Evolutionary conservation across 2,113 vertebrate species (phyloP).

Genomic region (Hydrolagus affinis): DNA sequence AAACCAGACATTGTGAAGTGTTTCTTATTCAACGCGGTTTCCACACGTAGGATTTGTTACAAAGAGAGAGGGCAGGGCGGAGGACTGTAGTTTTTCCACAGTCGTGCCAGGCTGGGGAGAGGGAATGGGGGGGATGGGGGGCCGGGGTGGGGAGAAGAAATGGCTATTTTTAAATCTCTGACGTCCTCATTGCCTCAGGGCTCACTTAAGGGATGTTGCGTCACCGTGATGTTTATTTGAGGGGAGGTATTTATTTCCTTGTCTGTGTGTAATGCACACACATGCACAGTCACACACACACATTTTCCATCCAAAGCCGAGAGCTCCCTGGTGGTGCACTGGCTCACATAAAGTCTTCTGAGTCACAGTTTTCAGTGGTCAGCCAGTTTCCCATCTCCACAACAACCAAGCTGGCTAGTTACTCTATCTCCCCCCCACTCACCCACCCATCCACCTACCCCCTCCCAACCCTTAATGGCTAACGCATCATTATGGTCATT

Average conservation of each 20-base stretch:
- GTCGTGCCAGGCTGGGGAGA: too few species aligned
- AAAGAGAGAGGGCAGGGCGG: background rate
- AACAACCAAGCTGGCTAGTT: too few species aligned
- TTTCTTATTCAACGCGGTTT: background rate
- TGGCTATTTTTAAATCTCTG: background rate
- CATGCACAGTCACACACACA: too few species aligned
- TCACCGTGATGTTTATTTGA: background rate
- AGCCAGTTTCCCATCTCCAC: background rate
- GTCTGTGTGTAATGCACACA: background rate
- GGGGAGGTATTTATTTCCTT: slow-evolving; percentile 5
- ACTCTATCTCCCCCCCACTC: too few species aligned
- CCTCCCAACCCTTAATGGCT: too few species aligned
- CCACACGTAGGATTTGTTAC: background rate
- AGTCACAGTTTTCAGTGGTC: background rate
- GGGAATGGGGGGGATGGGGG: too few species aligned
- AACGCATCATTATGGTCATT: too few species aligned
- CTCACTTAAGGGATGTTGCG: slow-evolving; percentile 6
- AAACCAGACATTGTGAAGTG: background rate
- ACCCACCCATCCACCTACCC: too few species aligned
- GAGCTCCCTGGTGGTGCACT: background rate
- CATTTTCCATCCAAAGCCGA: background rate
- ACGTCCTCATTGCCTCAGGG: background rate
- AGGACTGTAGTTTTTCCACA: background rate
- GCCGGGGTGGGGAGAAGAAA: background rate
- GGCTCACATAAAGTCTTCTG: background rate